Percentiles rank a stretch among this genome's conserved stretches.
These are phyloP conservation scores for Philonicus albiceps DNA, from an alignment of 2,888 invertebrate species.

Conservation along the genomic window DNA sequence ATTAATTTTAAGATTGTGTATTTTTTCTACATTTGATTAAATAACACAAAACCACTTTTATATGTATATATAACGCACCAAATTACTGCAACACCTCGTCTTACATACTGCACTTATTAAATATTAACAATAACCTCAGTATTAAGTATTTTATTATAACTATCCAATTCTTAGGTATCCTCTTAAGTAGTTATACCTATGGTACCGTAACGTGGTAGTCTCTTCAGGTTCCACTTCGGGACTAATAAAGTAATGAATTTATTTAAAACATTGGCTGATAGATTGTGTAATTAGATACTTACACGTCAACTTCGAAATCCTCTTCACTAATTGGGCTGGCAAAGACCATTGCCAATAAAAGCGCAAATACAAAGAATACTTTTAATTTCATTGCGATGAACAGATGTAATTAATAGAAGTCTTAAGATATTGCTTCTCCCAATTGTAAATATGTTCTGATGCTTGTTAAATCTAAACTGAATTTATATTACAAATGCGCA, in stretches of 20 bases:
- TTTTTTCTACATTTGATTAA: neutral
- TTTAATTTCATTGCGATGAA: neutral
- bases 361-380: neutral
- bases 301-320: neutral
- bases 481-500: neutral
- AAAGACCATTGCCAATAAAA: neutral
- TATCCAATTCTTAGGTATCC: neutral
- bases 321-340: neutral
- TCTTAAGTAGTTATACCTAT: neutral
- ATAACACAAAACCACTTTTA: neutral
- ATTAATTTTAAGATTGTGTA: neutral
- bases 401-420: neutral
- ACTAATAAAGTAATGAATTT: neutral
- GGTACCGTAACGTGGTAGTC: neutral
- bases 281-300: neutral
- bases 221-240: neutral
- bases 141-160: neutral
- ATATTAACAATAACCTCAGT: neutral
- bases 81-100: neutral
- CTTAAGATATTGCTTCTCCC: neutral
- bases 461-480: neutral
- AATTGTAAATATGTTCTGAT: neutral
- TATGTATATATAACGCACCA: neutral
- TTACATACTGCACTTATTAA: neutral
- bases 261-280: neutral